These are phyloP conservation scores for Halcyon badia DNA, from an alignment of 2,797 vertebrate genomes.

Conservation along the genomic window DNA sequence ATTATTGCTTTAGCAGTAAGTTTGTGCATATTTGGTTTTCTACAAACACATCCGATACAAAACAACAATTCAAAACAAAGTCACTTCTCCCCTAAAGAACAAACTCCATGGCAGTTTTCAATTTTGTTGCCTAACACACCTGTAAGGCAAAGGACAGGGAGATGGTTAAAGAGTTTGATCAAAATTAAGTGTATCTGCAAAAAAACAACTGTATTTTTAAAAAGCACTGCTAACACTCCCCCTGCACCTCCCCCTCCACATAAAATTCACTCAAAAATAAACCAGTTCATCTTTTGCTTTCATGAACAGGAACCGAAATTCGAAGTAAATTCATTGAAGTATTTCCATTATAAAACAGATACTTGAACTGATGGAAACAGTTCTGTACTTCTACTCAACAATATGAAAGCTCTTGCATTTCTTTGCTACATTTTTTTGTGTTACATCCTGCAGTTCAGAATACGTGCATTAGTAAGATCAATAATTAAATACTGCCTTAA, in stretches of 20 bases:
- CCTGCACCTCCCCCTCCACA: accelerated
- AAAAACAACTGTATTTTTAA: not conserved
- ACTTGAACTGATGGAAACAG: accelerated
- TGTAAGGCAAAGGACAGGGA: not conserved
- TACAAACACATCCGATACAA: not conserved
- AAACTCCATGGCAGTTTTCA: not conserved
- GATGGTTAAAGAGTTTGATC: not conserved
- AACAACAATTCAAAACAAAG: not conserved
- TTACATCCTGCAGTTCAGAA: not conserved
- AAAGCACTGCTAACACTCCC: accelerated
- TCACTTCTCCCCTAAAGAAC: not conserved
- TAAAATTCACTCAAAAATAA: not conserved
- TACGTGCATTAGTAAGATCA: not conserved
- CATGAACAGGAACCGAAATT: not conserved
- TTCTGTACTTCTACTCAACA: not conserved
- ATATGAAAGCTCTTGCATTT: not conserved
- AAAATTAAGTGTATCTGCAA: not conserved
- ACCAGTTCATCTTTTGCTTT: not conserved
- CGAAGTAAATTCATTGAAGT: not conserved
- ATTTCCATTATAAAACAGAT: not conserved
- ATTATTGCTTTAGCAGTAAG: not conserved
- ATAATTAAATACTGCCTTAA: not conserved
- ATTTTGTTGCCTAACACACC: accelerated
- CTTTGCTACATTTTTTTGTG: not conserved
- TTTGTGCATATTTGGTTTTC: not conserved